Conservation (phyloP, 2,888 invertebrate species). For the Tridacna gigas region DNA sequence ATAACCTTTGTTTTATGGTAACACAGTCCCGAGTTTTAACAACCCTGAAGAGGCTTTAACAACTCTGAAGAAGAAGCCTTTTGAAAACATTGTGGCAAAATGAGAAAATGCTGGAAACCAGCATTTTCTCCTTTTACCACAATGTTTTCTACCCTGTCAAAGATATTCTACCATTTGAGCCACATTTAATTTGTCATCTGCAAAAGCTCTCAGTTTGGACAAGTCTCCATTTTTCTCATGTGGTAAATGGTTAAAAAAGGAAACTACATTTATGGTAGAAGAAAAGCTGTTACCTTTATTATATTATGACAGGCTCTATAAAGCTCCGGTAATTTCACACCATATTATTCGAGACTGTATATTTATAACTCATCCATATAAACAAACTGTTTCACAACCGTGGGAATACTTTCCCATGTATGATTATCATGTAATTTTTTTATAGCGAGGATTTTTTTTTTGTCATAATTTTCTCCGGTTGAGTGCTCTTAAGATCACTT, state of each 20-base stretch:
- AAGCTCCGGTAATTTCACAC: conserved; percentile 23
- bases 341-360: conserved; percentile 17
- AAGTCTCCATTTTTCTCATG: too few species aligned
- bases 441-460: conserved; percentile 20
- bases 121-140: conserved; percentile 4
- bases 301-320: background rate
- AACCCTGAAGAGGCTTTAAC: too few species aligned
- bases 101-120: background rate
- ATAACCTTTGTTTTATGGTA: too few species aligned
- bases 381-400: conserved; percentile 22
- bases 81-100: background rate
- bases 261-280: background rate
- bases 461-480: conserved; percentile 7
- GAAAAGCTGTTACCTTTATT: conserved; percentile 8
- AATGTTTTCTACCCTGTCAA: too few species aligned
- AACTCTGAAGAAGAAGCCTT: too few species aligned
- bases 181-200: too few species aligned
- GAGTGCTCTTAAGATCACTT: conserved; percentile 15
- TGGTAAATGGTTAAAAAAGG: background rate
- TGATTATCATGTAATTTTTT: conserved; percentile 16
- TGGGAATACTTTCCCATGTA: conserved; percentile 27
- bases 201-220: too few species aligned
- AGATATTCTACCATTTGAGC: too few species aligned
- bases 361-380: conserved; percentile 25
- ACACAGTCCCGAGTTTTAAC: too few species aligned